Evolutionary conservation across 2,888 invertebrate genomes (phyloP), one percentile per base, ranked within the genome.

Genomic region (Cephus pulcher): DNA sequence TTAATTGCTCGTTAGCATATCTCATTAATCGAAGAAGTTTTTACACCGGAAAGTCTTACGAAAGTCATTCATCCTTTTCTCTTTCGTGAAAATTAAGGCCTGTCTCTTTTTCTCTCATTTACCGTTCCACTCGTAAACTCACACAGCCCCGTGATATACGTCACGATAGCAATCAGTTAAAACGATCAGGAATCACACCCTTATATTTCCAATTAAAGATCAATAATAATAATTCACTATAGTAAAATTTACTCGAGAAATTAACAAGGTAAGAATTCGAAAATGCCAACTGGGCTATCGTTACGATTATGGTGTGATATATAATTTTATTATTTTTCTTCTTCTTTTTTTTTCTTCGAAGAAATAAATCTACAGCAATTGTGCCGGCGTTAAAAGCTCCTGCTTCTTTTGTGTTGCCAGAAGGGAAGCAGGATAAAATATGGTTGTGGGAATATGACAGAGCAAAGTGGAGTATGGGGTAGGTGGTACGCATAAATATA

Each of bases 401-500:
- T 34, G 35, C 12, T 74, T 74, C 74, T 37, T 34, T 74, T 35
- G 11, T 37, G 23, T 34, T 71, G 30, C 71, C 71, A 74, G 74
- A 12, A 34, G 74, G 23, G n/a, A 35, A 35, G 15, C 35, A 23
- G 74, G 35, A 34, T 74, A 34, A 74, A 35, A 74, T 74, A 74
- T 35, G 34, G 30, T 11, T 35, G 74, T 74, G 35, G 74, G n/a
- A 74, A 74, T 74, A 74, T 30, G 74, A 74, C 34, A 34, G 15
- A 74, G 37, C 74, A 34, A 35, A 74, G 23, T 35, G 74, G 74
- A 32, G 30, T 34, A 30, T 74, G 37, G 74, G 15, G n/a, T 30
- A 74, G 70, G 34, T 35, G 74, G 34, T 35, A 74, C 74, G 35
- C 74, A 74, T 74, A 74, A 74, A 74, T 74, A 74, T 74, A n/a